Evolutionary conservation across 1,140 invertebrate genomes (phyloP).

Genomic region (Manduca sexta): DNA sequence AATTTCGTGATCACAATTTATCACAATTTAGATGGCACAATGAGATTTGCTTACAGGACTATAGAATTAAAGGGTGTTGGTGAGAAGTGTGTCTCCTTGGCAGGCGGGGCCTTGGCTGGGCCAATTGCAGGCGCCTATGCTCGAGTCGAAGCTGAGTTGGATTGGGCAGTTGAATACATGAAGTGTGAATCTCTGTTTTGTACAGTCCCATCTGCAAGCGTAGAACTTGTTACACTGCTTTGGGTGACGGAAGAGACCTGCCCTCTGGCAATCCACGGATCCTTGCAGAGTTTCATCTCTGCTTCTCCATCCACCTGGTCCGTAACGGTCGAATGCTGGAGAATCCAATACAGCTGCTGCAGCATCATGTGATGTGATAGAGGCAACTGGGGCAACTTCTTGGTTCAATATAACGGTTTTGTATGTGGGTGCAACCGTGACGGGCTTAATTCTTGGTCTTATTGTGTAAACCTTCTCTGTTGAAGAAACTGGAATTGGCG

Average conservation of each 20-base stretch:
- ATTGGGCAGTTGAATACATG: slow-evolving; percentile 88
- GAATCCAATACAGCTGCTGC: slow-evolving; percentile 34
- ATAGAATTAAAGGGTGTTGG: slow-evolving; percentile 64
- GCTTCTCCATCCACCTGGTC: slow-evolving; percentile 71
- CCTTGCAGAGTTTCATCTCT: slow-evolving; percentile 76
- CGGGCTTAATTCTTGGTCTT: slow-evolving; percentile 49
- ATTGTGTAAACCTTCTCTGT: slow-evolving; percentile 47
- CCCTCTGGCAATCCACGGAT: slow-evolving; percentile 80
- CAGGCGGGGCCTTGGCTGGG: slow-evolving; percentile 86
- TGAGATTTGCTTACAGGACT: slow-evolving; percentile 27
- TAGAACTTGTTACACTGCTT: slow-evolving; percentile 90
- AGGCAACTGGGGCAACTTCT: slow-evolving; percentile 30
- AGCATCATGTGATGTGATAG: slow-evolving; percentile 21
- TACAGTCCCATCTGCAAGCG: slow-evolving; percentile 87
- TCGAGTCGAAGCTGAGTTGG: slow-evolving; percentile 84
- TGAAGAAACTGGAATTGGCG: slow-evolving; percentile 35
- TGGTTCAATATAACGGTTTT: slow-evolving; percentile 59
- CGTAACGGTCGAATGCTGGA: slow-evolving; percentile 71
- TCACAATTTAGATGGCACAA: slow-evolving; percentile 68
- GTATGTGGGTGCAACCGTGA: slow-evolving; percentile 65
- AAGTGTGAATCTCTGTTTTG: slow-evolving; percentile 84
- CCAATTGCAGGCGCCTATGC: slow-evolving; percentile 86
- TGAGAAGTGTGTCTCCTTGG: slow-evolving; percentile 79
- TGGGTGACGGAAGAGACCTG: slow-evolving; percentile 88
- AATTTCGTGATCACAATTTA: slow-evolving; percentile 49